Evolutionary conservation across 2,888 invertebrate genomes (phyloP).

Genomic region (Orchesella flavescens): DNA sequence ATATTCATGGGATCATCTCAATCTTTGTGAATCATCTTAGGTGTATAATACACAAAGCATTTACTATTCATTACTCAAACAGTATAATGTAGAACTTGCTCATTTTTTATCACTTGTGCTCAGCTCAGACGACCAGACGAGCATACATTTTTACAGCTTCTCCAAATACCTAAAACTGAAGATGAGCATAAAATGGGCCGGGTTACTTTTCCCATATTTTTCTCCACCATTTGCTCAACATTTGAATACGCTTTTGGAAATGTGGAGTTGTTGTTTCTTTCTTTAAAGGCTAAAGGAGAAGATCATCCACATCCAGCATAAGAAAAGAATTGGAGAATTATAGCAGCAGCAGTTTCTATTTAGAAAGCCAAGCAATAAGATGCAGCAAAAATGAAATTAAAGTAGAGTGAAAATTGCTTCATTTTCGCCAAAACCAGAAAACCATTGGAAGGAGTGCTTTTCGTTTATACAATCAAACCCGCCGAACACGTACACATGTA

Average conservation of each 20-base stretch:
- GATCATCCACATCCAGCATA: not conserved
- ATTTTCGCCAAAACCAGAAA: no score
- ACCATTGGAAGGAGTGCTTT: no score
- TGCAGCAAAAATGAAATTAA: not conserved
- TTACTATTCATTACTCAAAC: not conserved
- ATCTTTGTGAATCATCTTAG: constrained; percentile 13
- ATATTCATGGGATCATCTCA: constrained; percentile 51
- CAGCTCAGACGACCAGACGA: not conserved
- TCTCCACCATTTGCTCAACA: not conserved
- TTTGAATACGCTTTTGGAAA: constrained; percentile 52
- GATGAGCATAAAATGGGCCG: constrained; percentile 39
- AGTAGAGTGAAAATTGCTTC: constrained; percentile 4
- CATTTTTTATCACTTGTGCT: not conserved
- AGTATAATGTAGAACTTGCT: not conserved
- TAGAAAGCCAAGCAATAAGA: not conserved
- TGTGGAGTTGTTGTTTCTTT: not conserved
- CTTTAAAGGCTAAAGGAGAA: no score
- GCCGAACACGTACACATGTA: no score
- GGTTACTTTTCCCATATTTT: constrained; percentile 1
- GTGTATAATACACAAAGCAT: not conserved
- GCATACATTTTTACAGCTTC: constrained; percentile 21
- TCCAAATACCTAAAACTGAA: constrained; percentile 13
- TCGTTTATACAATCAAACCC: no score
- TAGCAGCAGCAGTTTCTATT: no score
- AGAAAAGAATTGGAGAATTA: no score